Evolutionary conservation across 2,113 vertebrate genomes (phyloP), one percentile per base, ranked within the genome.

Genomic region (Madoqua kirkii): DNA sequence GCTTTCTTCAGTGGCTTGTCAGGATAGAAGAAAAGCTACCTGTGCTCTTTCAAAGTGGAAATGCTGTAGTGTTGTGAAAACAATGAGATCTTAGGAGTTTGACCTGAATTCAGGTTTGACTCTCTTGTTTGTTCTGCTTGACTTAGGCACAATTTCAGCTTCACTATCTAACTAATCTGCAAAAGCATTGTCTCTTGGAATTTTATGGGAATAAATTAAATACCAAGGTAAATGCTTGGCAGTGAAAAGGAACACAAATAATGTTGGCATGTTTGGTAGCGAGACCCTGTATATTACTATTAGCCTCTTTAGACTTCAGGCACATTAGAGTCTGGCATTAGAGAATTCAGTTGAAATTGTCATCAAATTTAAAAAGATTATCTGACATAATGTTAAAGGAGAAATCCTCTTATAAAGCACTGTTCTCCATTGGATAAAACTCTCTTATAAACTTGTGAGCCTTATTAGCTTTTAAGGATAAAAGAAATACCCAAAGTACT

Each of bases 401-500:
- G 96, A 82, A 95, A 86, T 67, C 27, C 27, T 88, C 40, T 88
- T 67, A 60, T 36, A 94, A 29, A 52, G 27, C 36, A 50, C 79
- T 92, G 33, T 54, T 83, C 16, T 84, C 52, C 52, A 67, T 43
- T 84, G 45, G 50, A 89, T 97, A 48, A 95, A 97, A 97, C 48
- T 67, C 36, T 57, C 84, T 94, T 97, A 95, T 95, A 93, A 97
- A 95, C 45, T 74, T 95, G 50, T 87, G 79, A 97, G 83, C 60
- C 55, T 97, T 96, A 82, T 89, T 95, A 82, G 78, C 62, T 96
- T 96, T 94, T 84, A 79, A 92, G 88, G 86, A 92, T 97, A 79
- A 97, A 97, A 89, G 67, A 40, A 87, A 93, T 81, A 87, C 40
- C 81, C 92, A 87, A 76, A 96, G 89, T 96, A 97, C 96, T 96